These are phyloP conservation scores for Ceyx erithaca DNA, from an alignment of 2,797 vertebrate genomes.

Conservation along the genomic window DNA sequence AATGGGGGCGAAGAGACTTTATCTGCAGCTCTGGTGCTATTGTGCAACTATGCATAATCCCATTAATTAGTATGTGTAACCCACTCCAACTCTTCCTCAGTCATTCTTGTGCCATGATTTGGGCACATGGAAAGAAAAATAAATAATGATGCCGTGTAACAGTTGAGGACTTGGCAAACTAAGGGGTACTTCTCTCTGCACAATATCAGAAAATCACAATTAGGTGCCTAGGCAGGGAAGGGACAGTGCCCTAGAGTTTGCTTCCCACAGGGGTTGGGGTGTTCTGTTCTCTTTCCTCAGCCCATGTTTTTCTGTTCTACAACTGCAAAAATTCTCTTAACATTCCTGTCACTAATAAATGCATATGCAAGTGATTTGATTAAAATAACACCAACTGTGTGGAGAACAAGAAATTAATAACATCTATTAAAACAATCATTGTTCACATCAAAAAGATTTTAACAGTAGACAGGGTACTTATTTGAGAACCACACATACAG, in stretches of 20 bases:
- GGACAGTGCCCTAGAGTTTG: neutral
- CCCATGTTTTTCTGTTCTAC: neutral
- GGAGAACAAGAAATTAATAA: constrained; percentile 61
- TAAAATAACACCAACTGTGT: constrained; percentile 57
- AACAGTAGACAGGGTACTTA: constrained; percentile 10
- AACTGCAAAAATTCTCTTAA: constrained; percentile 48
- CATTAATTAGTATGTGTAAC: neutral
- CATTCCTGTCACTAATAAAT: constrained; percentile 25
- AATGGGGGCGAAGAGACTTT: neutral
- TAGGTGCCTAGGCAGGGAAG: neutral
- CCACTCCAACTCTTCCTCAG: neutral
- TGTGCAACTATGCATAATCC: neutral
- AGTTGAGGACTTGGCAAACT: constrained; percentile 9
- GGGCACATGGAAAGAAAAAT: neutral
- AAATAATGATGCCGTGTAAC: neutral
- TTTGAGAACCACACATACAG: neutral
- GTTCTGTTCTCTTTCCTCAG: neutral
- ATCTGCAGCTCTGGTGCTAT: neutral
- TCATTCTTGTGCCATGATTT: neutral
- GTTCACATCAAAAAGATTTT: constrained; percentile 62
- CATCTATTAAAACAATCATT: constrained; percentile 53
- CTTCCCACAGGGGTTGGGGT: neutral
- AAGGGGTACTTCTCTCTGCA: neutral
- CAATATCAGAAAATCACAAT: neutral
- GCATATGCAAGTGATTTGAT: constrained; percentile 58